Conservation (phyloP, 2,888 invertebrate genomes). For the Sabatieria punctata region DNA sequence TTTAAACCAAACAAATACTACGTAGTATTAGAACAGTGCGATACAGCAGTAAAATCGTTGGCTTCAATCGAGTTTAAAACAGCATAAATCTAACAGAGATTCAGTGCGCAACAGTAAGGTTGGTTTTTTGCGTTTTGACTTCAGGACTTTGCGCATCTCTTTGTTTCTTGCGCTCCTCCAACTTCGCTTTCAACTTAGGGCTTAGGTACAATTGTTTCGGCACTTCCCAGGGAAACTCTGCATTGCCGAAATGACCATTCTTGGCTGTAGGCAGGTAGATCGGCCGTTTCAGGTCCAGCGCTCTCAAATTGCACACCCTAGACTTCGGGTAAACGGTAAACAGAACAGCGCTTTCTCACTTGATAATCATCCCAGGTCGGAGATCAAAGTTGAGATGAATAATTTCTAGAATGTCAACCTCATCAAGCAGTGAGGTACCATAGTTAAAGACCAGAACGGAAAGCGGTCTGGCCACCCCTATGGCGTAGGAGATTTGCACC, state of each 20-base stretch:
- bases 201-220: slow-evolving; percentile 52
- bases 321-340: too few species aligned
- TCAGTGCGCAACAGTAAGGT: too few species aligned
- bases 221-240: slow-evolving; percentile 89
- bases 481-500: slow-evolving; percentile 68
- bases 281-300: slow-evolving; percentile 55
- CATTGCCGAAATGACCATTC: slow-evolving; percentile 95
- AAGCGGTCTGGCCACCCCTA: slow-evolving; percentile 89
- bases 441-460: slow-evolving; percentile 94
- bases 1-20: too few species aligned
- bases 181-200: background rate
- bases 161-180: too few species aligned
- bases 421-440: slow-evolving; percentile 64
- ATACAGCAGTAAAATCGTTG: too few species aligned
- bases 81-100: too few species aligned
- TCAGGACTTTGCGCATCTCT: too few species aligned
- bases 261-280: slow-evolving; percentile 94
- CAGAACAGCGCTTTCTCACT: too few species aligned
- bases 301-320: slow-evolving; percentile 28
- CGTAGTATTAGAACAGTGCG: too few species aligned
- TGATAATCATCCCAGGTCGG: slow-evolving; percentile 89
- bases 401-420: slow-evolving; percentile 60
- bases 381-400: slow-evolving; percentile 90
- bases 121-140: too few species aligned
- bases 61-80: too few species aligned